Evolutionary conservation across 2,797 vertebrate genomes (phyloP), one percentile per base, ranked within the genome.

Genomic region (Salmo trutta): DNA sequence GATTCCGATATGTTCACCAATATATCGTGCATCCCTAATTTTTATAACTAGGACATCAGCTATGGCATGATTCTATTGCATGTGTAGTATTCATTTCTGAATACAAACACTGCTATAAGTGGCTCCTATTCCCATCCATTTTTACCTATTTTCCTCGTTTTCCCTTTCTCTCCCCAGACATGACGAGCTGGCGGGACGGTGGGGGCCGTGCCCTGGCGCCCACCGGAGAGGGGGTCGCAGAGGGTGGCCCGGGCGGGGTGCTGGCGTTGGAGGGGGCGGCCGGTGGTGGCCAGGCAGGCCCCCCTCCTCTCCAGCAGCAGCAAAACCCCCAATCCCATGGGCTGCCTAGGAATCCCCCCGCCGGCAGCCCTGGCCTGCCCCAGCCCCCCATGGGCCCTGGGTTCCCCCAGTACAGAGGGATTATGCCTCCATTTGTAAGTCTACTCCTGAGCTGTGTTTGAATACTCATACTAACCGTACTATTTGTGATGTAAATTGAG

Each of bases 131-230:
- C n/a, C n/a, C 59, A n/a, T 62, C 59, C 21, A 47, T 12, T 47
- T 47, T 47, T 1, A 47, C 41, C 3, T 47, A 12, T 47, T 47
- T 47, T 47, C 12, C 10, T 66, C 5, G 29, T 6, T 79, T 1
- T 31, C 21, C 53, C 1, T 73, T 36, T 68, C 27, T 3, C 21
- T 66, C 2, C 72, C 66, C 84, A 97, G 97, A 97, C 92, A 95
- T 95, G 82, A 95, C 96, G 87, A 97, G 93, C 85, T 98, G 97
- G 97, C 96, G 97, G 96, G 97, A 98, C 76, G 97, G 97, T 95
- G 97, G 97, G 93, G 96, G 96, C 91, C 96, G 96, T 84, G 91
- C 84, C 77, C 76, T 95, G 94, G 93, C 91, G 19, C 92, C 94
- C 92, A 93, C 93, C 86, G 95, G 93, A 91, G 94, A 95, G 92